Evolutionary conservation across 1,140 invertebrate species (phyloP).

Genomic region (Drosophila micromelanica): DNA sequence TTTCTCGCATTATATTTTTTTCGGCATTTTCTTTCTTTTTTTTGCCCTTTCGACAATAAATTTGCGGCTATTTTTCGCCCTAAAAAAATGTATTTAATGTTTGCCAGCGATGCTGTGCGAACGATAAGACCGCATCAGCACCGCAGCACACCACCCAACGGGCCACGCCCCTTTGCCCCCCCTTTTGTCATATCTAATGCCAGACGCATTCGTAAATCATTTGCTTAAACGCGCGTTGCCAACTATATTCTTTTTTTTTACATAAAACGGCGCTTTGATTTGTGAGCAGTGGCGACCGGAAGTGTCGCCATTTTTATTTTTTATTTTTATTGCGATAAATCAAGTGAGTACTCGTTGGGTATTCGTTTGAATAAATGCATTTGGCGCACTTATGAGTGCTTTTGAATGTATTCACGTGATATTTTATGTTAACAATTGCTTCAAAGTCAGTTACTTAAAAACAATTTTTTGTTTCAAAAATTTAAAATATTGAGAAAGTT

Average conservation of each 20-base stretch:
- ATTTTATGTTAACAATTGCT: too few species aligned
- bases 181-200: constrained; percentile 60
- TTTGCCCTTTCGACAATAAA: constrained; percentile 33
- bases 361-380: constrained; percentile 23
- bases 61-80: constrained; percentile 43
- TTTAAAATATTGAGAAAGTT: too few species aligned
- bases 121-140: constrained; percentile 19
- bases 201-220: constrained; percentile 74
- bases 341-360: constrained; percentile 38
- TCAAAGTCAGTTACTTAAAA: too few species aligned
- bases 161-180: background rate
- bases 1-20: constrained; percentile 32
- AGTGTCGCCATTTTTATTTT: constrained; percentile 58
- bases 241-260: constrained; percentile 77
- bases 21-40: constrained; percentile 6
- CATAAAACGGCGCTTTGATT: constrained; percentile 64
- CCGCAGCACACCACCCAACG: background rate
- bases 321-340: constrained; percentile 41
- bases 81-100: constrained; percentile 22
- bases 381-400: background rate
- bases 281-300: constrained; percentile 51
- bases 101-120: constrained; percentile 11
- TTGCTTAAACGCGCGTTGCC: constrained; percentile 66
- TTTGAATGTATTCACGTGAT: background rate
- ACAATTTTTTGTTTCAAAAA: too few species aligned